phyloP scores from a whole-genome alignment of 2,113 vertebrate species.

The Brienomyrus brachyistius region DNA sequence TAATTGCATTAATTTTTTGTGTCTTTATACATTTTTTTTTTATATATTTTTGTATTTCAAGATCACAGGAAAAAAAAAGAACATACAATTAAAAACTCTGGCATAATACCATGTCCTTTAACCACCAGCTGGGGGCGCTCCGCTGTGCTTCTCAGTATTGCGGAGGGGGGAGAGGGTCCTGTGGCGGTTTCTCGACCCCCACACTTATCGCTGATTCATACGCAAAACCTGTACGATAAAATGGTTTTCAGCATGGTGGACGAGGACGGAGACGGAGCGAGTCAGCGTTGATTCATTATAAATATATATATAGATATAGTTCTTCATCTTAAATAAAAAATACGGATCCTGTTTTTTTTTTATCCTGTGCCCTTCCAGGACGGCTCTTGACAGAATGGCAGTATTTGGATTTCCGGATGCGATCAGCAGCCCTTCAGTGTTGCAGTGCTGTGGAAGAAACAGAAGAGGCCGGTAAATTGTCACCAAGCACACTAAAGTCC shows the following conservation, averaged over 20 bases:
- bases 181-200: not conserved
- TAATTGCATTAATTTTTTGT: constrained; percentile 22
- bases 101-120: constrained; percentile 7
- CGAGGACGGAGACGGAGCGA: not conserved
- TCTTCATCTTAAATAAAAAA: constrained; percentile 55
- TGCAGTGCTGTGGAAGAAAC: constrained; percentile 73
- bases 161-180: not conserved
- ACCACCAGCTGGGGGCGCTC: not conserved
- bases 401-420: constrained; percentile 46
- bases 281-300: constrained; percentile 51
- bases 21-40: constrained; percentile 4
- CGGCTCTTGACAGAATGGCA: constrained; percentile 45
- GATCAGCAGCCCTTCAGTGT: constrained; percentile 77
- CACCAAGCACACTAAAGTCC: not conserved
- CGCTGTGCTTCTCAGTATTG: constrained; percentile 28
- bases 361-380: constrained; percentile 44
- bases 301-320: constrained; percentile 51
- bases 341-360: constrained; percentile 49
- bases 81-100: constrained; percentile 26
- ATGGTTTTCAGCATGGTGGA: constrained; percentile 4
- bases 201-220: not conserved
- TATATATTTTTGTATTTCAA: constrained; percentile 28
- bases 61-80: constrained; percentile 27
- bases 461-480: constrained; percentile 28
- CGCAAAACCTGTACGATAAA: not conserved